Base-by-base conservation (phyloP, 1,140 invertebrate species). In the Drosophila micromelanica region DNA sequence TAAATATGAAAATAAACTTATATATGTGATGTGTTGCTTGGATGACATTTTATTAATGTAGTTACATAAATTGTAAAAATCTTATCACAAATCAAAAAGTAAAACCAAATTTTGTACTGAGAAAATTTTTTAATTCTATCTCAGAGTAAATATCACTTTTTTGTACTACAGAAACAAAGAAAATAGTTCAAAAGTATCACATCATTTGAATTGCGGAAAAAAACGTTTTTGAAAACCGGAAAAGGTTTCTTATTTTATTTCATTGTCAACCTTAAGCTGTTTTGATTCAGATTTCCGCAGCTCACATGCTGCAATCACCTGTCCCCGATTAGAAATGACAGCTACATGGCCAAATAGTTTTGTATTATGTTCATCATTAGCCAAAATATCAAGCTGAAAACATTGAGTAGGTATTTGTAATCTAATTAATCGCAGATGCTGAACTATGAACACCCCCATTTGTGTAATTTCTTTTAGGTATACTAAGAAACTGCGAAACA, bases 371-470 rank as follows among this genome's bases (percentile, higher is more conserved):
- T 46, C 15, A 35, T 51, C 57, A 40, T 61, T 51, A 42, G 37
- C 46, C 20, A 12, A 2, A 17, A 12, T 45, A 35, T 17, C 55
- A 43, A 57, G 4, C 32, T 17, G 35, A 23, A 32, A 23, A 42
- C 13, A 52, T 5, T 6, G 13, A 6, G 20, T 35, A 55, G 30
- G 45, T n/a, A n/a, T 17, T 54, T 20, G 12, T 32, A 63, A 63
- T 63, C 48, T 42, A 32, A 32, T 52, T 73, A 56, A 73, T 56
- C 56, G 48, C 20, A 32, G 23, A 30, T 35, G 27, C 42, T 69
- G 71, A 69, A 73, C 71, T 73, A 57, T 73, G 56, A 38, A 68
- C 71, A 69, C 64, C 64, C 63, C 40, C 54, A 46, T 67, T 43
- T 23, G 20, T 15, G 15, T 5, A 13, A 17, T 40, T 17, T 13